phyloP scores from a whole-genome alignment of 2,888 invertebrate genomes.

The Spilarctia lutea region DNA sequence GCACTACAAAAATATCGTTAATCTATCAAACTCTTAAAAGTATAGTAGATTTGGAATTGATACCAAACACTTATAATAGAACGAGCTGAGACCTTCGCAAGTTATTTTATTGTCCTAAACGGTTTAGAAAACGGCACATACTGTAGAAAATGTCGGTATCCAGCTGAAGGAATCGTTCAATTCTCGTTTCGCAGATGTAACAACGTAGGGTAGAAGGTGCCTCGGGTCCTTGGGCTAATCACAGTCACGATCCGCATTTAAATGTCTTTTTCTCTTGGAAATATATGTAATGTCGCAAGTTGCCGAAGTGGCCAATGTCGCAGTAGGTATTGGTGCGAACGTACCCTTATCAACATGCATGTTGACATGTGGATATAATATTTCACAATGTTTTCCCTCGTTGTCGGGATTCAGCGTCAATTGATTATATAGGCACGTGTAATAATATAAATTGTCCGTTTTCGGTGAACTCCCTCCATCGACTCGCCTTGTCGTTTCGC shows the following conservation, averaged over 20 bases:
- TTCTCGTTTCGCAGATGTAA: slow-evolving; percentile 65
- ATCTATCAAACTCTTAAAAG: slow-evolving; percentile 35
- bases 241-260: slow-evolving; percentile 81
- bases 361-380: slow-evolving; percentile 75
- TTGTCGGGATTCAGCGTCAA: slow-evolving; percentile 55
- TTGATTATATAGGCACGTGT: slow-evolving; percentile 75
- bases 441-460: slow-evolving; percentile 80
- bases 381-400: slow-evolving; percentile 70
- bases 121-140: slow-evolving; percentile 56
- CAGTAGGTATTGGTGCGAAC: slow-evolving; percentile 38
- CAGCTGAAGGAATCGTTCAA: slow-evolving; percentile 61
- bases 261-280: slow-evolving; percentile 76
- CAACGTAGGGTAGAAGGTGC: slow-evolving; percentile 64
- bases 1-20: slow-evolving; percentile 21
- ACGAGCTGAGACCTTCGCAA: slow-evolving; percentile 31
- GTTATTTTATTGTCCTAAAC: slow-evolving; percentile 54
- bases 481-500: slow-evolving; percentile 71
- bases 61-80: slow-evolving; percentile 42
- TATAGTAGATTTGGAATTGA: slow-evolving; percentile 46
- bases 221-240: slow-evolving; percentile 75
- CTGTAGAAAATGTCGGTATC: slow-evolving; percentile 58
- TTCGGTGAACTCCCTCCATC: slow-evolving; percentile 67
- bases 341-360: slow-evolving; percentile 67
- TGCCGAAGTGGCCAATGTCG: slow-evolving; percentile 57
- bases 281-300: slow-evolving; percentile 66